phyloP scores from a whole-genome alignment of 2,113 vertebrate genomes.

The Stegostoma tigrinum region DNA sequence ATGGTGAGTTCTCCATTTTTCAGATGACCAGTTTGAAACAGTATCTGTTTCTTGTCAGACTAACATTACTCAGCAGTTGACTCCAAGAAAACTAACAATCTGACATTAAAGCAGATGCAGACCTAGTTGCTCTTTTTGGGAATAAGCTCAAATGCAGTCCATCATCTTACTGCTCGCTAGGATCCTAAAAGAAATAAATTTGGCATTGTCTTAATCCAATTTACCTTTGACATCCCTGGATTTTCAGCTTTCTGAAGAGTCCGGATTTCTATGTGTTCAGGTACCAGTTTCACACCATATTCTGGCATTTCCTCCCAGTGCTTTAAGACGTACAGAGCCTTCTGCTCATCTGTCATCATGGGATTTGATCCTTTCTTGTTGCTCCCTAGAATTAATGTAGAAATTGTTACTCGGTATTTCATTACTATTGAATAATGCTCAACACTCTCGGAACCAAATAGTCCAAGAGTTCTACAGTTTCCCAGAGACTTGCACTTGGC shows the following conservation, averaged over 20 bases:
- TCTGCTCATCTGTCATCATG: constrained; percentile 66
- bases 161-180: not conserved
- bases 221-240: constrained; percentile 78
- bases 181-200: not conserved
- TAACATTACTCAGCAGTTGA: not conserved
- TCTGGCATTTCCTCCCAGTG: constrained; percentile 83
- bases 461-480: constrained; percentile 55
- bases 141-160: not conserved
- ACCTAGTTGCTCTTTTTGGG: not conserved
- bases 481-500: not conserved
- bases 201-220: not conserved
- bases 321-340: constrained; percentile 72
- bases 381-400: constrained; percentile 41
- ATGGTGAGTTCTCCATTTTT: not conserved
- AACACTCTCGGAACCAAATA: constrained; percentile 41
- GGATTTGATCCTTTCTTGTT: constrained; percentile 52
- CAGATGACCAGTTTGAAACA: not conserved
- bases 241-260: constrained; percentile 66
- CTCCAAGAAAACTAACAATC: not conserved
- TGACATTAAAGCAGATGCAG: not conserved
- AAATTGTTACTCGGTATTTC: not conserved
- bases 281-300: constrained; percentile 70
- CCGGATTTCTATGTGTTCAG: constrained; percentile 78
- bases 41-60: not conserved
- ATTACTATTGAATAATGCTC: not conserved